Percentiles rank a stretch among this genome's conserved stretches.
phyloP scores from a whole-genome alignment of 2,888 invertebrate genomes.

The Hydraecia micacea region DNA sequence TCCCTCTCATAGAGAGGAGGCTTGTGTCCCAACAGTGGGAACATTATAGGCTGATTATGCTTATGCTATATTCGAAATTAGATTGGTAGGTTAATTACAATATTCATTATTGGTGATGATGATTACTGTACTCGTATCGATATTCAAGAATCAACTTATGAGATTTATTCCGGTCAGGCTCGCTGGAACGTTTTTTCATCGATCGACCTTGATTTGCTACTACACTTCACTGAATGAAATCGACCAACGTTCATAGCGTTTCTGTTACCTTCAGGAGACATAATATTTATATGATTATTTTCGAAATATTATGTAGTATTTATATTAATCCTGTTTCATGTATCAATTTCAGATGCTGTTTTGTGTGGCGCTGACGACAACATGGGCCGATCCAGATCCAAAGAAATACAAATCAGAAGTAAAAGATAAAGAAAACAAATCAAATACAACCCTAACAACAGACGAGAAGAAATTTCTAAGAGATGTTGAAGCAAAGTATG shows the following conservation, averaged over 20 bases:
- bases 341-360: conserved; percentile 83
- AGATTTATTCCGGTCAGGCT: no score
- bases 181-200: background rate
- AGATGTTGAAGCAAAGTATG: conserved; percentile 88
- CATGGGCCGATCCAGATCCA: conserved; percentile 83
- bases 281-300: background rate
- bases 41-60: background rate
- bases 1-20: background rate
- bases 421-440: conserved; percentile 76
- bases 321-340: conserved; percentile 29
- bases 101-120: background rate
- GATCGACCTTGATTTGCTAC: background rate
- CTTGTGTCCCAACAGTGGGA: background rate
- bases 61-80: background rate
- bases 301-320: background rate
- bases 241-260: background rate
- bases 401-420: conserved; percentile 83
- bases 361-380: conserved; percentile 73
- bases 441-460: conserved; percentile 79
- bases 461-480: conserved; percentile 86
- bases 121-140: background rate
- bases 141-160: background rate
- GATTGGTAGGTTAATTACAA: background rate
- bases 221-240: conserved; percentile 1
- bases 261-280: background rate